Evolutionary conservation across 2,797 vertebrate species (phyloP), one percentile per base, ranked within the genome.

Genomic region (Chromis chromis): DNA sequence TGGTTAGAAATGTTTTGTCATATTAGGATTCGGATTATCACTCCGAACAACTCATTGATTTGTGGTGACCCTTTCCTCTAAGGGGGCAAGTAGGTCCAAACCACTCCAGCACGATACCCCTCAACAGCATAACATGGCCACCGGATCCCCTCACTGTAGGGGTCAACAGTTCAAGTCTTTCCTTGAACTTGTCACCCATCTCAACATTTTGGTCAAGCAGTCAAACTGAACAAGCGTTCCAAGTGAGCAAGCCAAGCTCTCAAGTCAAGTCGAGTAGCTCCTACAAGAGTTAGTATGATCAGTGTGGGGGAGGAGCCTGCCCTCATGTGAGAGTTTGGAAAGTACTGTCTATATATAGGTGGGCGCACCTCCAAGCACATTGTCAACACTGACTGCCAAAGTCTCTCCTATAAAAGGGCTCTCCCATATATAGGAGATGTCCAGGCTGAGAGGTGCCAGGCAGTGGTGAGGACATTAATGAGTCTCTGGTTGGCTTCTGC

Each of bases 261-360:
- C 22, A 58, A 58, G 31, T 50, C 31, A 40, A 28, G 13, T 59
- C 17, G 2, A 11, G 33, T 12, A 21, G 10, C 40, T 62, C 10
- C 12, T 33, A 16, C 54, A 44, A 46, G 40, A 55, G 49, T 39
- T 3, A 16, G 4, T 25, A n/a, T 42, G 4, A 58, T 57, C 3
- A 55, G 40, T 53, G 54, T 57, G 8, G 16, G 33, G 44, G 59
- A 55, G 57, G 28, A 27, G 52, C 22, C 36, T 42, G 31, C 39
- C 72, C 31, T 64, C 60, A 50, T 65, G 53, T 53, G 50, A 63
- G 16, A 31, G 31, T 66, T 59, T 31, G 39, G 59, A 27, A 65
- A 24, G 28, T 39, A 33, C 52, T 7, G 21, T 88, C 80, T 89
- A 89, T 82, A 84, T 80, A 73, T 80, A 89, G 71, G 55, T 67